Evolutionary conservation across 2,888 invertebrate species (phyloP).

Genomic region (Apodemia mormo): DNA sequence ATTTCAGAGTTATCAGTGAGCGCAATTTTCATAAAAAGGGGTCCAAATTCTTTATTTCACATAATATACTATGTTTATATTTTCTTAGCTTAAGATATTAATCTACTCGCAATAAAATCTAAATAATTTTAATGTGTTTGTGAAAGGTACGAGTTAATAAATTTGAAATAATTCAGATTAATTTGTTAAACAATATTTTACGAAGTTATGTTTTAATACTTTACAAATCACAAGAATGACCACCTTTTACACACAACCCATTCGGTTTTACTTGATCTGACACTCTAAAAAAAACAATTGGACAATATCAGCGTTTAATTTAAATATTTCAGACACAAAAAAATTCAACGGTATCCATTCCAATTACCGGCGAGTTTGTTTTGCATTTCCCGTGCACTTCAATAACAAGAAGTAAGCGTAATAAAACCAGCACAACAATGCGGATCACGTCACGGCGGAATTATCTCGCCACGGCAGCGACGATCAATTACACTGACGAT

Average conservation of each 20-base stretch:
- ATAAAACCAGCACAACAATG: slow-evolving; percentile 66
- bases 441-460: slow-evolving; percentile 75
- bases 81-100: too few species aligned
- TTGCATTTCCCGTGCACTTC: slow-evolving; percentile 65
- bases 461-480: slow-evolving; percentile 71
- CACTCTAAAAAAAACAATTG: slow-evolving; percentile 26
- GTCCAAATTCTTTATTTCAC: too few species aligned
- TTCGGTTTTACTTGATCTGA: slow-evolving; percentile 2
- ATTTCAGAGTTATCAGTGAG: too few species aligned
- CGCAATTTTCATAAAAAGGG: too few species aligned
- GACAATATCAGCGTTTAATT: slow-evolving; percentile 30
- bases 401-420: slow-evolving; percentile 45
- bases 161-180: too few species aligned
- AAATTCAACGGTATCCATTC: slow-evolving; percentile 38
- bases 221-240: neutral
- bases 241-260: neutral
- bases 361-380: slow-evolving; percentile 54
- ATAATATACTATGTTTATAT: too few species aligned
- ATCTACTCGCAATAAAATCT: too few species aligned
- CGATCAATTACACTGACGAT: slow-evolving; percentile 77
- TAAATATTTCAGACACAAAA: slow-evolving; percentile 35
- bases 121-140: too few species aligned
- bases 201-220: too few species aligned
- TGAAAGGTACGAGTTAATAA: too few species aligned
- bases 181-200: too few species aligned